phyloP scores from a whole-genome alignment of 2,888 invertebrate genomes.

The Listrodromus nycthemerus region DNA sequence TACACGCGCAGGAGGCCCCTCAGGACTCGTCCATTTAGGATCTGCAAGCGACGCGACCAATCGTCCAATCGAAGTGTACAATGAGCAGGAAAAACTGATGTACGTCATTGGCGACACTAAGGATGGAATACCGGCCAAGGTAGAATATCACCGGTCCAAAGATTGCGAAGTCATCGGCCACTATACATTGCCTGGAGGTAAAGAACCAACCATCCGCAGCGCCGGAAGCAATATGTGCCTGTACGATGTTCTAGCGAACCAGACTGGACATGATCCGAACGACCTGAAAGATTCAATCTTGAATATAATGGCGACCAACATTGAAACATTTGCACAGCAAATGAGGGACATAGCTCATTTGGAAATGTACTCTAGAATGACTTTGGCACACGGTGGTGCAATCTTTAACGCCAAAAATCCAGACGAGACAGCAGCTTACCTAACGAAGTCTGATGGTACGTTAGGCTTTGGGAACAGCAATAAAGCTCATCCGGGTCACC shows the following conservation, averaged over 20 bases:
- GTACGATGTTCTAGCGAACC: not conserved
- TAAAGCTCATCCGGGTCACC: not conserved
- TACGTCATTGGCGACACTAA: not conserved
- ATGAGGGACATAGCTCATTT: not conserved
- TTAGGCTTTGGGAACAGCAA: not conserved
- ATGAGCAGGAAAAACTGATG: not conserved
- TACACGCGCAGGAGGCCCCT: not conserved
- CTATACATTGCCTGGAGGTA: not conserved
- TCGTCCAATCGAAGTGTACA: not conserved
- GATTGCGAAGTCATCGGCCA: not conserved
- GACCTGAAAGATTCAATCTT: not conserved
- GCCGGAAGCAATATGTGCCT: not conserved
- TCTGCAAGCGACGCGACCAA: not conserved
- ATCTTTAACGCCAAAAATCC: not conserved
- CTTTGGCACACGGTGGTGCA: not conserved
- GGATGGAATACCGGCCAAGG: not conserved
- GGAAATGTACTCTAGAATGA: constrained; percentile 14
- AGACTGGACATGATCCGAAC: not conserved
- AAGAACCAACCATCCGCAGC: not conserved
- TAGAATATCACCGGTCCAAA: constrained; percentile 1
- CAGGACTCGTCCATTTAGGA: not conserved
- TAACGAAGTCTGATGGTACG: not conserved
- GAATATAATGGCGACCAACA: not conserved
- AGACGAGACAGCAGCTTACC: not conserved
- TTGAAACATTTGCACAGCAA: not conserved